Base-by-base conservation (phyloP, 2,797 vertebrate species). In the Pangasius larnaudii region DNA sequence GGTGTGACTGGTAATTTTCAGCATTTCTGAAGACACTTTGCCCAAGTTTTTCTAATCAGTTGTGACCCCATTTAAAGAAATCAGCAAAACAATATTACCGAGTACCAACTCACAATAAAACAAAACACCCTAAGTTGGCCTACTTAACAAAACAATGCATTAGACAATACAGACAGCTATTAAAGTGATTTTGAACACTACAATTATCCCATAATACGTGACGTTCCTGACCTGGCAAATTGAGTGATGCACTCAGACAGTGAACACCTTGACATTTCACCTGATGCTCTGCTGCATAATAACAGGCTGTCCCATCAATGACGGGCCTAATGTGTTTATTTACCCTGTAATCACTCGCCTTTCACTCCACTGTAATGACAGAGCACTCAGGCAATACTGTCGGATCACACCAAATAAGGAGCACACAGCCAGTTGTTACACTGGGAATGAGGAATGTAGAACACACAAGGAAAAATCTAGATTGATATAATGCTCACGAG, bases 231-330 rank as follows among this genome's bases (percentile, higher is more conserved):
- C 61, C 78, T 87, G 89, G 82, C 67, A 81, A 84, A 75, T 58
- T 19, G 36, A 78, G 49, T 89, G 85, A 61, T 72, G 85, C 14
- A 72, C n/a, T 14, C 65, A 19, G 8, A 91, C 93, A 91, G 87
- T 53, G 85, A 92, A 75, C 86, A 79, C 90, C 90, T 89, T 95
- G 93, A 94, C 93, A 94, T 92, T 92, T 93, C 91, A 94, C 92
- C 94, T 95, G 94, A 95, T 93, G 94, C 69, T 93, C 93, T 91
- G 90, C 87, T 88, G 83, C 91, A 91, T 96, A 96, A 96, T 96
- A 94, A 96, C 91, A 96, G 92, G 93, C 93, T 94, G 93, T 95
- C 90, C 88, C 59, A 82, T 93, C 95, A 96, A 95, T 94, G 93
- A 93, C 90, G 91, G 92, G 92, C 94, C 94, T 96, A 95, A 95